phyloP scores from a whole-genome alignment of 2,888 invertebrate genomes.

The Eupithecia insigniata region DNA sequence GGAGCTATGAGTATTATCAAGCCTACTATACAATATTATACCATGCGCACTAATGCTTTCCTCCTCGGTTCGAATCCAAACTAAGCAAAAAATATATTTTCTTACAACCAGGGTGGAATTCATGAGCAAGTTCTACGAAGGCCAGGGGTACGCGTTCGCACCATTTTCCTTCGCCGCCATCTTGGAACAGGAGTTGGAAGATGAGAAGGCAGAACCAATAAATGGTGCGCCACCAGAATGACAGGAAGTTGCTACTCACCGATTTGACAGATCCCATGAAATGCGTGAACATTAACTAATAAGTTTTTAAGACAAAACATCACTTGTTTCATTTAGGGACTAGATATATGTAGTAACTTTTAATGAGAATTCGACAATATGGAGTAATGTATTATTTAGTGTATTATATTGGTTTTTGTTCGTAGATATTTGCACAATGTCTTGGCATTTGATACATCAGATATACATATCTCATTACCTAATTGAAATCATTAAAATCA shows the following conservation, averaged over 20 bases:
- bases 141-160: constrained; percentile 88
- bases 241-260: constrained; percentile 43
- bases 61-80: no score
- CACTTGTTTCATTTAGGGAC: constrained; percentile 3
- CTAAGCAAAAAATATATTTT: background rate
- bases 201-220: constrained; percentile 58
- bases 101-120: constrained; percentile 93
- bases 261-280: background rate
- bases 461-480: background rate
- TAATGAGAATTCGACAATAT: background rate
- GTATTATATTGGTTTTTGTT: background rate
- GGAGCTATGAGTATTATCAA: no score
- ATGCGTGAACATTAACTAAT: background rate
- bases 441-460: background rate
- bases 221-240: constrained; percentile 69
- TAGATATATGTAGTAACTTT: background rate
- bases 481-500: background rate
- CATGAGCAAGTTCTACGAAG: constrained; percentile 96
- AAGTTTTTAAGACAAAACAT: background rate
- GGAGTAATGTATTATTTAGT: constrained; percentile 1
- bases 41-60: no score
- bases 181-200: constrained; percentile 81
- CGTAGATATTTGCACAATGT: background rate
- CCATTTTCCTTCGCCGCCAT: constrained; percentile 89
- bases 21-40: no score